phyloP scores from a whole-genome alignment of 2,888 invertebrate genomes.

The Eupithecia subfuscata region DNA sequence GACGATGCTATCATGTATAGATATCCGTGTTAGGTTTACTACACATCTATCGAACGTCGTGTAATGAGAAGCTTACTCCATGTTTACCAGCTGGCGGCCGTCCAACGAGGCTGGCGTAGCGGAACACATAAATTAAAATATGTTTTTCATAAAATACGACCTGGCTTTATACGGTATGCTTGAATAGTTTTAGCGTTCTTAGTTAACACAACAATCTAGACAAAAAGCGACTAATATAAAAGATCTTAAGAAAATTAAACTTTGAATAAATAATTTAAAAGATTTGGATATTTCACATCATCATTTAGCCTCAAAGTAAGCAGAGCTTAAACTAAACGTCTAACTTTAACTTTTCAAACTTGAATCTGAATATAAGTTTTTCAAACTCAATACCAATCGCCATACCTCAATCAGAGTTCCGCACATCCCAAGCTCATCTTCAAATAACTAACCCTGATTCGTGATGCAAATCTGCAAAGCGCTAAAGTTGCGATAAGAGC shows the following conservation, averaged over 20 bases:
- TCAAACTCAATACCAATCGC: background rate
- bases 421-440: background rate
- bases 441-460: background rate
- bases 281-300: background rate
- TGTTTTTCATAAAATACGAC: conserved; percentile 14
- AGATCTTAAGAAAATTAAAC: background rate
- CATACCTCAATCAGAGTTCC: background rate
- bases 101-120: conserved; percentile 15
- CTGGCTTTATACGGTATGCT: background rate
- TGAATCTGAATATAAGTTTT: background rate
- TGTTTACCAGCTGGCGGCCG: conserved; percentile 20
- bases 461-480: background rate
- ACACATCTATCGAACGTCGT: background rate
- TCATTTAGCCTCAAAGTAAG: background rate
- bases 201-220: background rate
- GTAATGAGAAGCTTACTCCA: conserved; percentile 16
- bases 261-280: too few relatives aligned
- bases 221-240: background rate
- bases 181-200: background rate
- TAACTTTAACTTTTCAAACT: background rate
- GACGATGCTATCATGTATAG: background rate
- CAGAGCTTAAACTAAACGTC: background rate
- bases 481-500: background rate
- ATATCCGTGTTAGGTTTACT: background rate
- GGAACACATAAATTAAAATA: conserved; percentile 19